Conservation (phyloP, 2,797 vertebrate species). For the Nothura maculosa region DNA sequence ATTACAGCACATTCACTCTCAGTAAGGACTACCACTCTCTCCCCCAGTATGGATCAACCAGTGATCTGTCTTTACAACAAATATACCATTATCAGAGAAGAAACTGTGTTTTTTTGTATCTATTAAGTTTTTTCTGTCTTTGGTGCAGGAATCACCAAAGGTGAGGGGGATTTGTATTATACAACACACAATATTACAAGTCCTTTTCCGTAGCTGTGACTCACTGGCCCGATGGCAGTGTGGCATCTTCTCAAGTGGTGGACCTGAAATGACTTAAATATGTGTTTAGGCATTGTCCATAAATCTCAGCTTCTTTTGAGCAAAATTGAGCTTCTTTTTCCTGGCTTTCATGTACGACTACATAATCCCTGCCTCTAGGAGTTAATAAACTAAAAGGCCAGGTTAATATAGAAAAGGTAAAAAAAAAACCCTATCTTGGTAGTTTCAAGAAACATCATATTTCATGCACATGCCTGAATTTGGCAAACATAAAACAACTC, state of each 20-base stretch:
- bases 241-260: background rate
- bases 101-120: background rate
- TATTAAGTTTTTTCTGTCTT: background rate
- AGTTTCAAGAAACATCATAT: background rate
- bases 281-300: background rate
- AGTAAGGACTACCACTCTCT: background rate
- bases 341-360: background rate
- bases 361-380: background rate
- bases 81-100: background rate
- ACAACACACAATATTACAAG: background rate
- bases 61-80: background rate
- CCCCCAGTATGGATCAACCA: background rate
- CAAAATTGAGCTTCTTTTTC: background rate
- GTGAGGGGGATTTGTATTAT: no score
- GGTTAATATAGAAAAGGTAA: background rate
- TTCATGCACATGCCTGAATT: background rate
- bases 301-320: background rate
- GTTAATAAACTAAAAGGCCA: background rate
- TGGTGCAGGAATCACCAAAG: background rate
- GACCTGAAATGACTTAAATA: background rate
- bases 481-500: background rate
- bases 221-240: background rate
- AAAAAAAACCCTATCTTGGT: background rate
- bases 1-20: accelerated
- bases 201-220: background rate